Evolutionary conservation across 2,113 vertebrate genomes (phyloP).

Genomic region (Cephalophus harveyi): DNA sequence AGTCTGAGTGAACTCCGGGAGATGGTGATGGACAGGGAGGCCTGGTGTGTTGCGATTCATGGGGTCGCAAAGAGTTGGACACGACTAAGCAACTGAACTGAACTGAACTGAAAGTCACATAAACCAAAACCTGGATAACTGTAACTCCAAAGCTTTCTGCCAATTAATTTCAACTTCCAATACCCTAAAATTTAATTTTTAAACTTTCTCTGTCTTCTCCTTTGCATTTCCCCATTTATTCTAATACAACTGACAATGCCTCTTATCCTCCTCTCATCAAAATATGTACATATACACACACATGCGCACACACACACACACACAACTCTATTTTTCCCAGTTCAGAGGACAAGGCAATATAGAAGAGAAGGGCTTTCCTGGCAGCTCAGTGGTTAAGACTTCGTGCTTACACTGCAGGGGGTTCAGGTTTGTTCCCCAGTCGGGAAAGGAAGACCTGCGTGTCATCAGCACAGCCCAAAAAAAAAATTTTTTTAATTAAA

Average conservation of each 20-base stretch:
- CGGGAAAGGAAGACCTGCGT: rapidly evolving
- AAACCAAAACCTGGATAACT: neutral
- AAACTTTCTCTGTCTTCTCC: neutral
- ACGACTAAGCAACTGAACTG: too few species aligned
- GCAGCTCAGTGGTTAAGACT: neutral
- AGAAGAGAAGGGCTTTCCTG: neutral
- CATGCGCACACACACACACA: rapidly evolving
- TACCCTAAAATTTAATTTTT: neutral
- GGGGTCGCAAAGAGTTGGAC: rapidly evolving
- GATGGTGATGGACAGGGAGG: too few species aligned
- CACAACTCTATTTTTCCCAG: neutral
- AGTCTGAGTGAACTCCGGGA: too few species aligned
- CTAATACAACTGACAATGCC: neutral
- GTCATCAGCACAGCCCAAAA: neutral
- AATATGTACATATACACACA: neutral
- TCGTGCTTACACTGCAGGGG: neutral
- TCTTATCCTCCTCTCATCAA: neutral
- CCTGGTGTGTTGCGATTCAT: too few species aligned
- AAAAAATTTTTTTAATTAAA: neutral
- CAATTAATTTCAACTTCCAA: neutral
- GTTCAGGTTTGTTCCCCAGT: neutral
- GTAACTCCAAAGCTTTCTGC: neutral
- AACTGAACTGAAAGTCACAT: neutral
- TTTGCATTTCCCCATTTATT: neutral
- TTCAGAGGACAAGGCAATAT: neutral